A percentile compares a stretch with the other conserved stretches of the same genome.
Conservation (phyloP, 2,113 vertebrate species). For the Garra rufa region DNA sequence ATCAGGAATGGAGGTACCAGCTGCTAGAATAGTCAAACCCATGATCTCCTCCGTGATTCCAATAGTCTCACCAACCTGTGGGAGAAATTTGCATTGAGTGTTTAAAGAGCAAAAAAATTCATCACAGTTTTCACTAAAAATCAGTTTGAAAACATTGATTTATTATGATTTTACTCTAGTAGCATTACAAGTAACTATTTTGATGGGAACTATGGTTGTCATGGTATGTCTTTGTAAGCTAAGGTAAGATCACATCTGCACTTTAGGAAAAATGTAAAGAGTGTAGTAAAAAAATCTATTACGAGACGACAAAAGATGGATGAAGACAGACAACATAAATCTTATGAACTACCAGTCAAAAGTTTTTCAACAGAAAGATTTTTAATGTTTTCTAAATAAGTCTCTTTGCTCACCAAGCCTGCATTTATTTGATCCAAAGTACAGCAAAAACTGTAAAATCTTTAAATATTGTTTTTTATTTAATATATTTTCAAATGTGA, state of each 20-base stretch:
- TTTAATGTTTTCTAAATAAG: too few species aligned
- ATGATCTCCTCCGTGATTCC: constrained; percentile 80
- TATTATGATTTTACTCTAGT: background rate
- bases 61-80: constrained; percentile 79
- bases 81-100: background rate
- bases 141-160: background rate
- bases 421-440: too few species aligned
- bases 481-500: too few species aligned
- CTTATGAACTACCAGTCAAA: too few species aligned
- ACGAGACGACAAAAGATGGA: background rate
- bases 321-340: background rate
- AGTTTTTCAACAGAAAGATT: too few species aligned
- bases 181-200: background rate
- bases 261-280: background rate
- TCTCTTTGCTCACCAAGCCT: too few species aligned
- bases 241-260: background rate
- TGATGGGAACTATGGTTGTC: background rate
- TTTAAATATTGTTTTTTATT: too few species aligned
- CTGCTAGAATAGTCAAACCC: constrained; percentile 78
- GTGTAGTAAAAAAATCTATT: background rate
- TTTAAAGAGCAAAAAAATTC: background rate
- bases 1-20: constrained; percentile 79
- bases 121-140: background rate
- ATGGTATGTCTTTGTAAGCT: background rate
- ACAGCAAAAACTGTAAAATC: too few species aligned